These are phyloP conservation scores for Psephotus haematonotus DNA, from an alignment of 2,113 vertebrate genomes.

Conservation along the genomic window DNA sequence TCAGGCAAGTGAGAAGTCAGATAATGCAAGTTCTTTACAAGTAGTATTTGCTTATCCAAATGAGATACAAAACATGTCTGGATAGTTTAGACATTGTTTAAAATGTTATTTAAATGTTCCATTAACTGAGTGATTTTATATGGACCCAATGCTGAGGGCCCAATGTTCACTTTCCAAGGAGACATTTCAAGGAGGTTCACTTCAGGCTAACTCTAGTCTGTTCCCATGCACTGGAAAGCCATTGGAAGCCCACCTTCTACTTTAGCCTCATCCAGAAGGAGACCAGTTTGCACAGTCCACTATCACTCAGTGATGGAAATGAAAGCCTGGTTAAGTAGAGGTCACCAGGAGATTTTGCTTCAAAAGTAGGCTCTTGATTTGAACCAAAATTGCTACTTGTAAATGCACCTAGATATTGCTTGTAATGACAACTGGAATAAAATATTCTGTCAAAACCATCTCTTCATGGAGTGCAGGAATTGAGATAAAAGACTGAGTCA, in stretches of 20 bases:
- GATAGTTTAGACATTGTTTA: background rate
- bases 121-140: background rate
- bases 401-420: background rate
- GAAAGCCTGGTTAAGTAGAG: background rate
- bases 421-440: background rate
- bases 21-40: background rate
- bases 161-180: background rate
- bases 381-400: background rate
- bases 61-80: background rate
- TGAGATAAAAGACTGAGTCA: rapidly evolving
- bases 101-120: background rate
- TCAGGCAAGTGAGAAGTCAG: background rate
- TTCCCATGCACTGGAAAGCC: background rate
- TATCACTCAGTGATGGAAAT: background rate
- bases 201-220: background rate
- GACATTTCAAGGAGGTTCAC: background rate
- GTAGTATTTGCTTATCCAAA: background rate
- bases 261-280: background rate
- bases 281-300: background rate
- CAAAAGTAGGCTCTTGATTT: background rate
- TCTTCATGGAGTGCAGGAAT: background rate
- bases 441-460: background rate
- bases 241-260: background rate
- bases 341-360: background rate
- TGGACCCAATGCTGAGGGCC: background rate